Base-by-base conservation (phyloP, 2,888 invertebrate genomes). In the Diarsia mendica region DNA sequence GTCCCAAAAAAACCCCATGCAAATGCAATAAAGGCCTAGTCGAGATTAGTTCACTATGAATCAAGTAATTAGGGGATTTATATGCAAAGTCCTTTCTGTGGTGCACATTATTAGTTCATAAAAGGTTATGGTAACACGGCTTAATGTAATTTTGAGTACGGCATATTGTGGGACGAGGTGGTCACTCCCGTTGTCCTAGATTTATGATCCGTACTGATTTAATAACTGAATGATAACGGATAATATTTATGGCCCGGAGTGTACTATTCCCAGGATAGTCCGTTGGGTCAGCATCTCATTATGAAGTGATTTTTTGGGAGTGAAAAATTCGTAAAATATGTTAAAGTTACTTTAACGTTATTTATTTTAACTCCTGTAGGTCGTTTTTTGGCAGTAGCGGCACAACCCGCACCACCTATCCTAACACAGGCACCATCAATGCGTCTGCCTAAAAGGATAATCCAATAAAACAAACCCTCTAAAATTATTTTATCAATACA, bases 21-120 rank as follows among this genome's bases (percentile, higher is more conserved):
- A 93, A 95, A 95, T 93, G 87, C 87, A 89, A 92, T 89, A 91
- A 92, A 90, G 86, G 91, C 90, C 93, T 93, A 94, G 93, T 91
- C 86, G 90, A 94, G 95, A 96, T 95, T 95, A 96, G 93, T 91
- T 87, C 91, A 87, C 89, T 88, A 88, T 95, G 94, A 96, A 96
- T 96, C 81, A 90, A 87, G 91, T 96, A 96, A 96, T 96, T 95
- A 96, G 96, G 94, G 94, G 95, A 96, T 96, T 96, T 96, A 95
- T 95, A 96, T 96, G 96, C 96, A 96, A 96, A 96, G 94, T 93
- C 91, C 90, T 92, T 93, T 95, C 92, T 96, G 96, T 93, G 95
- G 95, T 93, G 90, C 92, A 93, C 94, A 95, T 95, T 96, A 96
- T 96, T 95, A 96, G 94, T 88, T 91, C 89, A 93, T 95, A 95